Base-by-base conservation (phyloP, 2,888 invertebrate species). In the Tethea ocularis region DNA sequence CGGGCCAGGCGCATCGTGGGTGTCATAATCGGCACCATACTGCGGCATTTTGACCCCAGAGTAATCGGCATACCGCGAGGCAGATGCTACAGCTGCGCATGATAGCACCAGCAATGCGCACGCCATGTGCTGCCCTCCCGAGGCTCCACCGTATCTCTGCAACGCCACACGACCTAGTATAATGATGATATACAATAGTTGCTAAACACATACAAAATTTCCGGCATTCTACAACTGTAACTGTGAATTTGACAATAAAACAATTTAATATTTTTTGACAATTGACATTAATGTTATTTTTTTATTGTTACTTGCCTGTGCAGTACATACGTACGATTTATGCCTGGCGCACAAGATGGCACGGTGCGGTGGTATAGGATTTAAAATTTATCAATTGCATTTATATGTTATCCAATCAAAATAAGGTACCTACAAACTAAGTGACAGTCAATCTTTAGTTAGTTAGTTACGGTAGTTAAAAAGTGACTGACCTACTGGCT, bases 221-320 rank as follows among this genome's bases (percentile, higher is more conserved):
- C 73, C 77, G 71, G 77, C 87, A 88, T 86, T 82, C 75, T 69
- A 64, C 69, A 75, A 74, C 71, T 77, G 71, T 68, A 79, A 91
- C 90, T 87, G 78, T 63, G 76, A 90, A 88, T 91, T 91, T 91
- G 89, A 87, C 88, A 83, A 77, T 75, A 68, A 74, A 68, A 60
- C 60, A 69, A 65, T 63, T 64, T 59, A 63, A 59, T 57, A 29
- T 67, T 54, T 66, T 59, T 64, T 63, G 61, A 61, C 63, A 59
- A 56, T 56, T 67, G 68, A 66, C 65, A 38, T 63, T 67, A 61
- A 33, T 33, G 3, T 33, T 57, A 23, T 17, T 17, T 53, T 52
- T 36, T 54, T 26, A 36, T 33, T 33, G 5, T n/a, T 46, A 46
- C 10, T 7, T 36, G 54, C 54, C 54, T 33, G 54, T 33, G 13